Percentiles rank a stretch among this genome's conserved stretches.
Evolutionary conservation across 2,888 invertebrate species (phyloP).

Genomic region (Emmelina monodactyla): DNA sequence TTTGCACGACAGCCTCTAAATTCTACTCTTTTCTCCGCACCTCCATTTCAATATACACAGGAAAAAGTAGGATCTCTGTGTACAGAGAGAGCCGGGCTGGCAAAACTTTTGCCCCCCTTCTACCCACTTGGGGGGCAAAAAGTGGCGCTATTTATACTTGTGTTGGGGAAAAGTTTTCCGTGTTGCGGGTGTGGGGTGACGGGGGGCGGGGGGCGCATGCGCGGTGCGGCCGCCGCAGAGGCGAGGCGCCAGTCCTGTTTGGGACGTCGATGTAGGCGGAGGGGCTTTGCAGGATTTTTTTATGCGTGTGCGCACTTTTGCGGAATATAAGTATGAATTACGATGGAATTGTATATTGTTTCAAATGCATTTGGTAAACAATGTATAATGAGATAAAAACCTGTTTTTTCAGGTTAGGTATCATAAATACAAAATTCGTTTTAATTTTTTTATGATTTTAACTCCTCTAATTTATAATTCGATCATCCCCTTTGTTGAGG

Average conservation of each 20-base stretch:
- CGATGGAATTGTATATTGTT: too few relatives aligned
- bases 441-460: background rate
- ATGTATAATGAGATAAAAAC: too few relatives aligned
- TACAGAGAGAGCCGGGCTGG: slow-evolving; percentile 58
- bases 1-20: slow-evolving; percentile 64
- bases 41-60: slow-evolving; percentile 67
- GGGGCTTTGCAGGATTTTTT: slow-evolving; percentile 18
- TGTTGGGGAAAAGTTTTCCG: slow-evolving; percentile 65
- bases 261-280: slow-evolving; percentile 35
- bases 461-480: too few relatives aligned
- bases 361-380: too few relatives aligned
- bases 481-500: slow-evolving; percentile 1
- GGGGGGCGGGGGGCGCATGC: slow-evolving; percentile 48
- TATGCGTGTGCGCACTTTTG: too few relatives aligned
- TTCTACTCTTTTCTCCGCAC: slow-evolving; percentile 65
- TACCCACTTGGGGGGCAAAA: slow-evolving; percentile 54
- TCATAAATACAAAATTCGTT: too few relatives aligned
- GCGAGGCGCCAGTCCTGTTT: slow-evolving; percentile 49
- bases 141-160: slow-evolving; percentile 63
- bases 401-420: too few relatives aligned
- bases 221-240: slow-evolving; percentile 36
- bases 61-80: slow-evolving; percentile 65
- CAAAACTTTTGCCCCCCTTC: slow-evolving; percentile 59
- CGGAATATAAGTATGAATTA: too few relatives aligned
- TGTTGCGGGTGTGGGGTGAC: slow-evolving; percentile 53